Evolutionary conservation across 2,797 vertebrate genomes (phyloP).

Genomic region (Rhincodon typus): DNA sequence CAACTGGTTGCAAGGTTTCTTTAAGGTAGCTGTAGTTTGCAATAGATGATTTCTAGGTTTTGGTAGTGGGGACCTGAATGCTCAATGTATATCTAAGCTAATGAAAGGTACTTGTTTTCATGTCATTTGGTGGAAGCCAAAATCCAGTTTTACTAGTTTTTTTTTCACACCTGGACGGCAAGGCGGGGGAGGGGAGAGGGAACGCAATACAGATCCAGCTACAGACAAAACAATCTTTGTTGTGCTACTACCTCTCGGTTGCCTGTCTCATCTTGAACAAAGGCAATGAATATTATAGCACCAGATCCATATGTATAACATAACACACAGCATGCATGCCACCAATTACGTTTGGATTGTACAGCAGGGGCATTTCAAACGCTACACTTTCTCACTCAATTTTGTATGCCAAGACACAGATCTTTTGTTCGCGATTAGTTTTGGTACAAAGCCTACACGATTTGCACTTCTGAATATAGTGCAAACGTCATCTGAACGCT

Average conservation of each 20-base stretch:
- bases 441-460: conserved; percentile 37
- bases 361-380: conserved; percentile 36
- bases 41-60: not conserved
- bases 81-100: not conserved
- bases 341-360: conserved; percentile 38
- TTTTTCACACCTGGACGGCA: conserved; percentile 29
- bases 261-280: conserved; percentile 37
- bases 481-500: conserved; percentile 35
- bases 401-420: conserved; percentile 37
- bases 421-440: conserved; percentile 38
- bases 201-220: conserved; percentile 39
- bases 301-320: conserved; percentile 38
- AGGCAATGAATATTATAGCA: conserved; percentile 38
- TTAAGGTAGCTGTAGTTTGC: not conserved
- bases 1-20: not conserved
- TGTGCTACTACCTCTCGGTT: conserved; percentile 35
- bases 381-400: conserved; percentile 38
- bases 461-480: conserved; percentile 38
- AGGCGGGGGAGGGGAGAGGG: not conserved
- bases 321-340: conserved; percentile 36
- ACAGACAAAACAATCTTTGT: conserved; percentile 39
- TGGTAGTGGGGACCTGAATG: not conserved
- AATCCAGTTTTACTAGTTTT: conserved; percentile 32
- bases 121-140: not conserved
- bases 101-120: conserved; percentile 18